Base-by-base conservation (phyloP, 2,888 invertebrate species). In the Salpingus planirostris region DNA sequence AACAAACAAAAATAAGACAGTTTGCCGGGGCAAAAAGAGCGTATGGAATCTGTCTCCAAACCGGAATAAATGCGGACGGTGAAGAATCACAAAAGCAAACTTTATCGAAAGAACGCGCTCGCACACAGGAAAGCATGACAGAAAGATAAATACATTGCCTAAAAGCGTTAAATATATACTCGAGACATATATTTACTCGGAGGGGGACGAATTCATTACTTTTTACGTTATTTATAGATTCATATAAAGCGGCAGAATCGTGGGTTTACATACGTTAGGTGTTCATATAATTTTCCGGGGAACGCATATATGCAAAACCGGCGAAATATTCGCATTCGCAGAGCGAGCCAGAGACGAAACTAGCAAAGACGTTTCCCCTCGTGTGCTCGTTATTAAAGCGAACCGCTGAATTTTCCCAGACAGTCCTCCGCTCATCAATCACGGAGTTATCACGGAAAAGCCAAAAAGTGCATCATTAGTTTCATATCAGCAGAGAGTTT, bases 391-490 rank as follows among this genome's bases (percentile, higher is more conserved):
- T n/a, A n/a, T n/a, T n/a, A n/a, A n/a, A n/a, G n/a, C 11, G 5
- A 7, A 18, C 34, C 24, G 28, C n/a, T 31, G 27, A 36, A 31
- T 36, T 27, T 24, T 15, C 21, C 31, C 23, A 13, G 31, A 36
- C 31, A 31, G 31, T 21, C 13, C 26, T 31, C 26, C 27, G 33
- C 22, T 52, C 59, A 60, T 60, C 59, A 57, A 60, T 60, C 60
- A 60, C 46, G 38, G 42, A n/a, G 47, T 57, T 59, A 59, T 59
- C 59, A 48, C 46, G 38, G 30, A 43, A 40, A 45, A 52, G 48
- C 54, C 53, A 53, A 57, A 57, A 57, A 57, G 54, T 57, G 53
- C 55, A 59, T 60, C 59, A 59, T 60, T 60, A 59, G 58, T 59
- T 58, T 52, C 50, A 46, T 57, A 59, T 58, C 58, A 57, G 55